phyloP scores from a whole-genome alignment of 2,888 invertebrate species.

The Ernsta delagoae region DNA sequence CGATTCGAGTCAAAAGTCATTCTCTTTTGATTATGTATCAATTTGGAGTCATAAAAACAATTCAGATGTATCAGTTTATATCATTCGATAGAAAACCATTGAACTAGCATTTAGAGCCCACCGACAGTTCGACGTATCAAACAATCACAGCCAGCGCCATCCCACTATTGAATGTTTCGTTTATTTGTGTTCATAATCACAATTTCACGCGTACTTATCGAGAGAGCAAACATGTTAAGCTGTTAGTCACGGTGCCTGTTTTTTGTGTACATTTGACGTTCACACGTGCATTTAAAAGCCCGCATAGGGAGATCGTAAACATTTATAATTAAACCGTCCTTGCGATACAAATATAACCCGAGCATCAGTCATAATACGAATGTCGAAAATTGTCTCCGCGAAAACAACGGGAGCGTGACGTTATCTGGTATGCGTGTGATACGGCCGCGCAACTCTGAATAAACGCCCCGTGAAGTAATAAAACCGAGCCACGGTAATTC shows the following conservation, averaged over 20 bases:
- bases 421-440: slow-evolving; percentile 69
- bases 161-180: slow-evolving; percentile 48
- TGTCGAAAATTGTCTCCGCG: slow-evolving; percentile 54
- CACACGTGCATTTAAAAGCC: slow-evolving; percentile 49
- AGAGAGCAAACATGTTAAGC: slow-evolving; percentile 72
- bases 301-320: slow-evolving; percentile 42
- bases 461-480: slow-evolving; percentile 82
- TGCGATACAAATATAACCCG: slow-evolving; percentile 42
- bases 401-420: slow-evolving; percentile 40
- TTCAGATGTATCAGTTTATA: slow-evolving; percentile 9
- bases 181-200: slow-evolving; percentile 72
- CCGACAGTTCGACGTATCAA: slow-evolving; percentile 38
- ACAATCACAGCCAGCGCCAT: slow-evolving; percentile 42
- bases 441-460: slow-evolving; percentile 74
- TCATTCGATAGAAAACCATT: not conserved
- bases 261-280: slow-evolving; percentile 59
- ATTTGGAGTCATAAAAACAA: slow-evolving; percentile 23
- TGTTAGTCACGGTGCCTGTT: slow-evolving; percentile 73
- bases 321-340: slow-evolving; percentile 43
- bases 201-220: slow-evolving; percentile 78
- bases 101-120: not conserved
- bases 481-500: slow-evolving; percentile 80
- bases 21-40: slow-evolving; percentile 16
- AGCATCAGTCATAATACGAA: slow-evolving; percentile 44
- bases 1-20: slow-evolving; percentile 12